These are phyloP conservation scores for Champsocephalus gunnari DNA, from an alignment of 2,797 vertebrate species.

Conservation along the genomic window DNA sequence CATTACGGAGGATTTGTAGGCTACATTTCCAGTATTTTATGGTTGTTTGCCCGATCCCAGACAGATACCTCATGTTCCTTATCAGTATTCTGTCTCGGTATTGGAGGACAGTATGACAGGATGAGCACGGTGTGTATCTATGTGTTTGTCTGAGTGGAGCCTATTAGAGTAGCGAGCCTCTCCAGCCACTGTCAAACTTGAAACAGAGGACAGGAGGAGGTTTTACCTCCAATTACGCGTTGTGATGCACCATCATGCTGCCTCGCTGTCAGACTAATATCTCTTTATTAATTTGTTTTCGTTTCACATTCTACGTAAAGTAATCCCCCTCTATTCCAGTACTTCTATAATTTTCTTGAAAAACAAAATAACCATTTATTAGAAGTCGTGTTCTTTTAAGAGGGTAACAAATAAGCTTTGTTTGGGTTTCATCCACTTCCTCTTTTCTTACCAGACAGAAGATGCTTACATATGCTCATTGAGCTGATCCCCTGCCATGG, in stretches of 20 bases:
- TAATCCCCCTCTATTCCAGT: conserved; percentile 18
- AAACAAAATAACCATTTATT: conserved; percentile 52
- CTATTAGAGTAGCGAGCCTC: conserved; percentile 67
- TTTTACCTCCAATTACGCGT: conserved; percentile 73
- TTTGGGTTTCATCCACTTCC: conserved; percentile 57
- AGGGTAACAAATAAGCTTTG: conserved; percentile 57
- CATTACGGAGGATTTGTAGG: conserved; percentile 67
- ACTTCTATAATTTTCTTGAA: conserved; percentile 35
- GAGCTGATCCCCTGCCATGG: conserved; percentile 71
- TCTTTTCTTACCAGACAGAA: conserved; percentile 66
- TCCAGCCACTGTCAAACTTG: conserved; percentile 60
- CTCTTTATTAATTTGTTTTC: conserved; percentile 54
- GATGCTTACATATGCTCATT: conserved; percentile 72
- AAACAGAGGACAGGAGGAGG: conserved; percentile 57
- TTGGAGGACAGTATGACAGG: conserved; percentile 60
- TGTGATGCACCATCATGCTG: conserved; percentile 58
- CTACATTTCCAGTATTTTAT: conserved; percentile 68
- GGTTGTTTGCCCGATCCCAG: conserved; percentile 64
- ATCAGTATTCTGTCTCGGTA: conserved; percentile 60
- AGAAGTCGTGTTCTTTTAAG: conserved; percentile 56
- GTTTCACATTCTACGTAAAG: conserved; percentile 44
- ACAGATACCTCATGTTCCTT: conserved; percentile 42
- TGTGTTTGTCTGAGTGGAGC: conserved; percentile 48
- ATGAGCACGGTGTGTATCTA: conserved; percentile 17
- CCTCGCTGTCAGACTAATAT: conserved; percentile 51